Evolutionary conservation across 2,888 invertebrate species (phyloP).

Genomic region (Xestia rhomboidea): DNA sequence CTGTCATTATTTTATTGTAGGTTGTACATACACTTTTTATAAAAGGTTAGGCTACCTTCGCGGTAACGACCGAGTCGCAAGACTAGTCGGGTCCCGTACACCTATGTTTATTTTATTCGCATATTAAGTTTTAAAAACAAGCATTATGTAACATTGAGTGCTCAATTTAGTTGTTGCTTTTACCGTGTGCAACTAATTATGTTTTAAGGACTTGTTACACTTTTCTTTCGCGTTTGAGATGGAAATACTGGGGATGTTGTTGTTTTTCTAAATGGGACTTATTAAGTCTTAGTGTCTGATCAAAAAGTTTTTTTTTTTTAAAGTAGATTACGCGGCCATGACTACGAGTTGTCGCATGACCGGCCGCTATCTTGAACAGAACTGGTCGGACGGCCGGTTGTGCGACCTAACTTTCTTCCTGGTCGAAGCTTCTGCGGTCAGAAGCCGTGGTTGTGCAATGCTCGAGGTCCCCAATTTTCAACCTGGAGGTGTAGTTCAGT

Average conservation of each 20-base stretch:
- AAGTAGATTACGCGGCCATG: background rate
- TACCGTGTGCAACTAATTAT: conserved; percentile 75
- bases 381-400: background rate
- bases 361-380: background rate
- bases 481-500: background rate
- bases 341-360: background rate
- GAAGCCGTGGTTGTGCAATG: background rate
- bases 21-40: conserved; percentile 78
- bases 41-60: conserved; percentile 67
- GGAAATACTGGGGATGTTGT: conserved; percentile 36
- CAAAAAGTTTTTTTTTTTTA: background rate
- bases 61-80: conserved; percentile 39
- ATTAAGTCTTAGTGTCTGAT: background rate
- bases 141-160: conserved; percentile 79
- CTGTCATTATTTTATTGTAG: conserved; percentile 68
- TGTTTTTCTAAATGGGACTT: background rate
- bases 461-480: background rate
- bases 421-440: background rate
- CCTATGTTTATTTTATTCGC: conserved; percentile 64
- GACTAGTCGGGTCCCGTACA: conserved; percentile 44
- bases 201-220: conserved; percentile 63
- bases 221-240: conserved; percentile 56
- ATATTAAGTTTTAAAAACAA: conserved; percentile 70
- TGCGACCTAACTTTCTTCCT: background rate
- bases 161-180: conserved; percentile 84